phyloP scores from a whole-genome alignment of 2,888 invertebrate species.

The Aspidapion aeneum region DNA sequence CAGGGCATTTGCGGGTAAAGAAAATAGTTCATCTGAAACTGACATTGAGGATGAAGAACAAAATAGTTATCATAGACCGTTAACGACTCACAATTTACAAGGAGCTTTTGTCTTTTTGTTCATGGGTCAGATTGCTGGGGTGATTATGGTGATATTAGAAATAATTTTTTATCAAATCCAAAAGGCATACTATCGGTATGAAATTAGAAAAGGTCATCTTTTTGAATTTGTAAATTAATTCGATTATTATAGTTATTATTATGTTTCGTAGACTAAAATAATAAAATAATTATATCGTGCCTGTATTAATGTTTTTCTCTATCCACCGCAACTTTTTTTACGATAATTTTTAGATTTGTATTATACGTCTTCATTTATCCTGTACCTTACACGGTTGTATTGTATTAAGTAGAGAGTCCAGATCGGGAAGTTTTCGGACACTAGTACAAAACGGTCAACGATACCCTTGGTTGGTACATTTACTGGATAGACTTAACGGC shows the following conservation, averaged over 20 bases:
- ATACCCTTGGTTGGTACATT: conserved; percentile 28
- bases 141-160: conserved; percentile 13
- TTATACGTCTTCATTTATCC: conserved; percentile 22
- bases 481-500: conserved; percentile 33
- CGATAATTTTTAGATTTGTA: conserved; percentile 19
- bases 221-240: not conserved
- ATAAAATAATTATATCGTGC: too few species aligned
- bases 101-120: conserved; percentile 34
- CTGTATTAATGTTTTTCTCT: too few species aligned
- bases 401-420: conserved; percentile 17
- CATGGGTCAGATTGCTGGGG: conserved; percentile 27
- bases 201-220: not conserved
- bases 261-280: too few species aligned
- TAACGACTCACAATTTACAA: conserved; percentile 30
- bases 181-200: not conserved
- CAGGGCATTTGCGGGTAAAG: conserved; percentile 9
- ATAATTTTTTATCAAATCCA: not conserved
- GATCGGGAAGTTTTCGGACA: too few species aligned
- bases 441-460: conserved; percentile 24
- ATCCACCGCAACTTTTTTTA: conserved; percentile 16
- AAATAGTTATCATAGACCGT: conserved; percentile 3
- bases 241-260: too few species aligned
- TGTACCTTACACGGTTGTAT: conserved; percentile 19
- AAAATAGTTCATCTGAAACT: conserved; percentile 1
- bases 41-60: not conserved